Conservation (phyloP, 2,113 vertebrate species). For the Fulmarus glacialis region DNA sequence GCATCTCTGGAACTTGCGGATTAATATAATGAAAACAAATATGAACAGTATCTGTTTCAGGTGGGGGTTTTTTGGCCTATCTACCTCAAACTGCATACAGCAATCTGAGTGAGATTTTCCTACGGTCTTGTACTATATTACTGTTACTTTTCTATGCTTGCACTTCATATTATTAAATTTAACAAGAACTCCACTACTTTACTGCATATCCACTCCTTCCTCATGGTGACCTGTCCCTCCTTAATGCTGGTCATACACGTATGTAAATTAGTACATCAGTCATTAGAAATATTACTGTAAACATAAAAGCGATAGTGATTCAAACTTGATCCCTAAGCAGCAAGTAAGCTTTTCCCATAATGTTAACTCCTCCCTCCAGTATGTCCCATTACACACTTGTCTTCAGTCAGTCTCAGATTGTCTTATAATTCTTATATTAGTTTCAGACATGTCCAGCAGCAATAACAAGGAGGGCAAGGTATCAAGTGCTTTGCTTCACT, state of each 20-base stretch:
- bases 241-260: not conserved
- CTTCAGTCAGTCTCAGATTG: not conserved
- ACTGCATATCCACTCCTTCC: not conserved
- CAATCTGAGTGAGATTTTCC: not conserved
- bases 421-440: rapidly evolving
- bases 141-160: not conserved
- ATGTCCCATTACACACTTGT: rapidly evolving
- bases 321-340: not conserved
- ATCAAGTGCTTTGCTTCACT: not conserved
- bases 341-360: not conserved
- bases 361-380: rapidly evolving
- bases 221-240: not conserved
- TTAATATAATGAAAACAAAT: not conserved
- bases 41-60: rapidly evolving
- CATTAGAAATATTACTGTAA: not conserved
- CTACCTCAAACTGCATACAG: not conserved
- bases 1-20: not conserved
- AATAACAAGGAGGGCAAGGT: rapidly evolving
- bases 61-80: not conserved
- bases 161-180: not conserved
- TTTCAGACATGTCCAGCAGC: rapidly evolving
- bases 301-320: not conserved
- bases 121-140: not conserved
- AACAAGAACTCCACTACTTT: not conserved
- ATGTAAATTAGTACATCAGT: not conserved